Conservation (phyloP, 2,797 vertebrate genomes). For the Sebastes variabilis region DNA sequence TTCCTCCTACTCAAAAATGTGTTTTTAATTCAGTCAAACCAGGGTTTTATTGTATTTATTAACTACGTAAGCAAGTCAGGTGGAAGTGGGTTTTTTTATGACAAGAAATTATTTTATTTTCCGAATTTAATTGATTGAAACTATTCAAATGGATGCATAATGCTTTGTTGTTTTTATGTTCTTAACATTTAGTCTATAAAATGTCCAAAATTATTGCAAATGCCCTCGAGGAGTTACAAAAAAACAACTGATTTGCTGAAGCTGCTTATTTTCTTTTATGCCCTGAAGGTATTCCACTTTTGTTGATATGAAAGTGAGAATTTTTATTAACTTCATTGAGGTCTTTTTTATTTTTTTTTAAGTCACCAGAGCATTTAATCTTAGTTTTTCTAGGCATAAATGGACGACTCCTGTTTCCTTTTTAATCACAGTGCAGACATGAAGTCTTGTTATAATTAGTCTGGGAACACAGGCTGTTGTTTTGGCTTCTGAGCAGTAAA, state of each 20-base stretch:
- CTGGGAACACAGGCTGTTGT: conserved; percentile 26
- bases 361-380: background rate
- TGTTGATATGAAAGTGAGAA: background rate
- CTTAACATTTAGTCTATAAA: background rate
- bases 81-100: background rate
- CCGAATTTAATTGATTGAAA: background rate
- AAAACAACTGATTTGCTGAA: background rate
- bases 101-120: background rate
- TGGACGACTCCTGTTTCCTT: background rate
- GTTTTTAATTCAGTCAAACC: background rate
- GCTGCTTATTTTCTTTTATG: background rate
- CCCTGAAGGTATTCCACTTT: background rate
- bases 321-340: background rate
- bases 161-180: background rate
- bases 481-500: conserved; percentile 19
- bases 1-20: background rate
- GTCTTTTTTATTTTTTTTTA: background rate
- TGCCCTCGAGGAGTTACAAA: background rate
- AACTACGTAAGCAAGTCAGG: background rate
- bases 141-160: background rate
- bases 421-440: conserved; percentile 27
- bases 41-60: background rate
- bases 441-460: conserved; percentile 31
- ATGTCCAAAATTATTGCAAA: background rate
- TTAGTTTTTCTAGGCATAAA: background rate